These are phyloP conservation scores for Orbicella faveolata DNA, from an alignment of 64 coral and sea anemone genomes.

Conservation along the genomic window DNA sequence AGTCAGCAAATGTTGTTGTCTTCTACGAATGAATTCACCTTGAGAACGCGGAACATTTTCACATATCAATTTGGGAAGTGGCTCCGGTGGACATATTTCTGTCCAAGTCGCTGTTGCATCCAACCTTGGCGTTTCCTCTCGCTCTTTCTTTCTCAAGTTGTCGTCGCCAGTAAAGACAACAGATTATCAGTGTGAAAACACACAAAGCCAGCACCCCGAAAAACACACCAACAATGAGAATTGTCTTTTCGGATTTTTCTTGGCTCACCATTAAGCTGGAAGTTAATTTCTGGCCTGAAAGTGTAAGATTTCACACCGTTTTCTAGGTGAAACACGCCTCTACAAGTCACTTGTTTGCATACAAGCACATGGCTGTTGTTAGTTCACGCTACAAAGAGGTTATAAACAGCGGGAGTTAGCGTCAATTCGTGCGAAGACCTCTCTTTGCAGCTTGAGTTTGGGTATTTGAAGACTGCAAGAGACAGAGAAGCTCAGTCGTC, in stretches of 20 bases:
- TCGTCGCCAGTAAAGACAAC: slow-evolving; percentile 62
- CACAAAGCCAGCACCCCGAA: slow-evolving; percentile 62
- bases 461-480: no score
- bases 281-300: neutral
- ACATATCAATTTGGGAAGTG: slow-evolving; percentile 1
- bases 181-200: slow-evolving; percentile 41
- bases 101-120: neutral
- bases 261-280: slow-evolving; percentile 5
- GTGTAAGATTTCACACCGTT: neutral
- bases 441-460: no score
- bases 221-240: slow-evolving; percentile 70
- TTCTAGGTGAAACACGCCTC: neutral
- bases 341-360: neutral
- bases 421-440: no score
- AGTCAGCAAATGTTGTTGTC: neutral
- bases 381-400: neutral
- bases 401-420: no score
- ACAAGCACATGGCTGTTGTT: neutral
- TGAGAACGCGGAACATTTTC: neutral
- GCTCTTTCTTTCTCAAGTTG: slow-evolving; percentile 28
- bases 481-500: no score
- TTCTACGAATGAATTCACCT: neutral
- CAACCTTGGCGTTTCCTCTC: neutral
- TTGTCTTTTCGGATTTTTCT: slow-evolving; percentile 18
- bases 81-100: slow-evolving; percentile 2